Conservation (phyloP, 2,113 vertebrate genomes). For the Orientallactaga bullata region DNA sequence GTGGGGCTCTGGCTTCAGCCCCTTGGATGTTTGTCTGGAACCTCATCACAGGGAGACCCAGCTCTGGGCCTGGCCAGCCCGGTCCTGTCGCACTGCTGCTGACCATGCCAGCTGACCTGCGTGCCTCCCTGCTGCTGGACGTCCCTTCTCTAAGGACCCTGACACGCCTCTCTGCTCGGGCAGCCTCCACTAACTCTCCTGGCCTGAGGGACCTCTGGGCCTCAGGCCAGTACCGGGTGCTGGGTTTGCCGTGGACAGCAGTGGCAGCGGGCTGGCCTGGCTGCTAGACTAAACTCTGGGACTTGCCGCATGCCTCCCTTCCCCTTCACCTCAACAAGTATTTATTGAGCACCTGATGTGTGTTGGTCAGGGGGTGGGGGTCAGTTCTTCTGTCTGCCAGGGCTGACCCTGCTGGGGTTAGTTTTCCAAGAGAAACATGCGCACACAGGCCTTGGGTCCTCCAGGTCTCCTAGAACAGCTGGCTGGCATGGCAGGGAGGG, state of each 20-base stretch:
- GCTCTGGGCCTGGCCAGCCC: neutral
- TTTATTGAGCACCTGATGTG: slow-evolving; percentile 70
- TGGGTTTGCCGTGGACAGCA: neutral
- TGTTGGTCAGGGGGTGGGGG: neutral
- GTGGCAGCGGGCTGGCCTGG: neutral
- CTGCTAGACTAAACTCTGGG: slow-evolving; percentile 11
- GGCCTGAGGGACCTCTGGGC: neutral
- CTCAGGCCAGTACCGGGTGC: neutral
- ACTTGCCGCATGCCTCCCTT: slow-evolving; percentile 53
- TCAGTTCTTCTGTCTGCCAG: neutral
- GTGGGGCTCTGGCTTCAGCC: neutral
- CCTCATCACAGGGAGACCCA: neutral
- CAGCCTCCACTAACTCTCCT: neutral
- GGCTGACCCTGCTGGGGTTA: neutral
- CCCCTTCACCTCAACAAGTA: slow-evolving; percentile 20
- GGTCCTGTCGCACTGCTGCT: neutral
- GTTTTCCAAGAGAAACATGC: neutral
- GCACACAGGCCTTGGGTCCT: neutral
- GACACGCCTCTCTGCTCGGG: neutral
- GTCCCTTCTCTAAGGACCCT: neutral
- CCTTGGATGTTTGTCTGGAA: neutral
- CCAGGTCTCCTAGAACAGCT: neutral
- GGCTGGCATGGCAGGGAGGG: neutral
- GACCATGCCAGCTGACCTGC: neutral
- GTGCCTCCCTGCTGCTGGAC: neutral